A percentile compares a stretch with the other conserved stretches of the same genome.
These are phyloP conservation scores for Chymomyza procnemis DNA, from an alignment of 2,888 invertebrate genomes.

Conservation along the genomic window DNA sequence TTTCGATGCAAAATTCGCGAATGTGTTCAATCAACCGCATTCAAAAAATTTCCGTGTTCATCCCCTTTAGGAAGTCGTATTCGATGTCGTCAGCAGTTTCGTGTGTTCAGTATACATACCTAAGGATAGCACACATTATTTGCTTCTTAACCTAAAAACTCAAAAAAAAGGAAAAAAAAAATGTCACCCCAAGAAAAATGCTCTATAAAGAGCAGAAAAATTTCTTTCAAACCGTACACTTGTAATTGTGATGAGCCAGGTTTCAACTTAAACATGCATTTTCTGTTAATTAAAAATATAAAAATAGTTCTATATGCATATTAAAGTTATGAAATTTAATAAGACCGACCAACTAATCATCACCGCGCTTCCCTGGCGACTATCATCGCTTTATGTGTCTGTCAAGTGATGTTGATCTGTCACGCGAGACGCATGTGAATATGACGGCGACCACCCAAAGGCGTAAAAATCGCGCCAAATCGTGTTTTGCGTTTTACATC, in stretches of 20 bases:
- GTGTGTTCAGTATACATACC: too few relatives aligned
- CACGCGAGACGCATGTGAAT: neutral
- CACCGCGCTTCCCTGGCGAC: neutral
- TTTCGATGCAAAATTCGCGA: slow-evolving; percentile 72
- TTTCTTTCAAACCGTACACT: too few relatives aligned
- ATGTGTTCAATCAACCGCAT: slow-evolving; percentile 65
- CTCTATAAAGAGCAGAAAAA: too few relatives aligned
- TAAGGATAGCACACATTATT: too few relatives aligned
- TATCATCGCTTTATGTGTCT: neutral
- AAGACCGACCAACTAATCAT: neutral
- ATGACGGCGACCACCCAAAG: slow-evolving; percentile 27
- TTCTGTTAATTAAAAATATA: too few relatives aligned
- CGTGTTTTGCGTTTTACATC: slow-evolving; percentile 62
- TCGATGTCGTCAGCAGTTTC: slow-evolving; percentile 25
- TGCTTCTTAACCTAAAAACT: too few relatives aligned
- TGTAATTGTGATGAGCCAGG: too few relatives aligned
- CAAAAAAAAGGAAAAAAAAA: too few relatives aligned
- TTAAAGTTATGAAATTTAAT: neutral
- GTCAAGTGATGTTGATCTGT: neutral
- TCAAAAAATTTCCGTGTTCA: slow-evolving; percentile 39
- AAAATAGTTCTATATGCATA: too few relatives aligned
- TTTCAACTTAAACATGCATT: too few relatives aligned
- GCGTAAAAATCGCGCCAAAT: slow-evolving; percentile 64
- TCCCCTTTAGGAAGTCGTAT: slow-evolving; percentile 15
- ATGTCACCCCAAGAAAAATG: too few relatives aligned